A percentile compares a stretch with the other conserved stretches of the same genome.
phyloP scores from a whole-genome alignment of 1,140 invertebrate genomes.

The Scaptomyza pallida region DNA sequence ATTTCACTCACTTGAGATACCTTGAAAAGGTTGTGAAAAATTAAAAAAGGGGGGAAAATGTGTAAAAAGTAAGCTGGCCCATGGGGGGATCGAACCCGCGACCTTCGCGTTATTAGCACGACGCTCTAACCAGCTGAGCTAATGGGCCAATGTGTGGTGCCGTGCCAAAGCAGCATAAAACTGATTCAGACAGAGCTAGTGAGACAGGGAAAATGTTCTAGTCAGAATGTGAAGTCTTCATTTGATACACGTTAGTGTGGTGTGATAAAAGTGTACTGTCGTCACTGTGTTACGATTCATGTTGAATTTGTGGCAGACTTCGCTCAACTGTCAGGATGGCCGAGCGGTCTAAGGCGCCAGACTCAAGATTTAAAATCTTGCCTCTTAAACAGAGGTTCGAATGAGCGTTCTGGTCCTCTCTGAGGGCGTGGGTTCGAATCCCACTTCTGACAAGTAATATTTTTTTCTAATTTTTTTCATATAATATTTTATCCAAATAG shows the following conservation, averaged over 20 bases:
- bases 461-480: constrained; percentile 82
- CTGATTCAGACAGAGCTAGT: not conserved
- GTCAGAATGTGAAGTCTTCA: not conserved
- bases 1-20: not conserved
- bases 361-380: constrained; percentile 85
- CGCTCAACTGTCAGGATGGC: constrained; percentile 86
- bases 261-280: not conserved
- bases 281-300: constrained; percentile 1
- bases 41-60: constrained; percentile 9
- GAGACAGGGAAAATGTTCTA: not conserved
- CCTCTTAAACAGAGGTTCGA: constrained; percentile 38
- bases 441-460: constrained; percentile 92
- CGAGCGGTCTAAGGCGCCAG: constrained; percentile 90
- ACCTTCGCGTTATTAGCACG: constrained; percentile 87
- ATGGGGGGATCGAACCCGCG: constrained; percentile 86
- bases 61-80: constrained; percentile 50
- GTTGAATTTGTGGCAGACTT: constrained; percentile 1
- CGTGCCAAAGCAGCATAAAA: constrained; percentile 8
- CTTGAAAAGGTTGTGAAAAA: not conserved
- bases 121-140: constrained; percentile 86
- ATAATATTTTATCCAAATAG: no score
- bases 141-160: constrained; percentile 66
- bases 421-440: constrained; percentile 95
- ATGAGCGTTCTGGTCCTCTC: constrained; percentile 90
- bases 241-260: not conserved